These are phyloP conservation scores for Dendrophyllia cribrosa DNA, from an alignment of 64 coral and sea anemone genomes.

Conservation along the genomic window DNA sequence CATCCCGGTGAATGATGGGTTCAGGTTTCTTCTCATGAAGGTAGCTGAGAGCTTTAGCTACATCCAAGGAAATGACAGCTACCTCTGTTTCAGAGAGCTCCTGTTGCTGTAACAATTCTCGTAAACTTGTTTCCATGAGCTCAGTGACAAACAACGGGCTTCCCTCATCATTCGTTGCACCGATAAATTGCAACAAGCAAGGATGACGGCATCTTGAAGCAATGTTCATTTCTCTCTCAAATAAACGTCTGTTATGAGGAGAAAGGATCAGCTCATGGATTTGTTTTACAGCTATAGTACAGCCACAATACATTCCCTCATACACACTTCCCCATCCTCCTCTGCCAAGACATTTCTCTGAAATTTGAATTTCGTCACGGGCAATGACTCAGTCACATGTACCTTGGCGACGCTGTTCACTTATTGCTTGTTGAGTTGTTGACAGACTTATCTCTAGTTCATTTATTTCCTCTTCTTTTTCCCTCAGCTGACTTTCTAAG, in stretches of 20 bases:
- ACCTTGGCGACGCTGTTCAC: background rate
- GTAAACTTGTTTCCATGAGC: slow-evolving; percentile 38
- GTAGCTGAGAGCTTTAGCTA: slow-evolving; percentile 17
- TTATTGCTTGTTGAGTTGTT: background rate
- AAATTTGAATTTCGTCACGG: slow-evolving; percentile 45
- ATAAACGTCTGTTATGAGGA: slow-evolving; percentile 28
- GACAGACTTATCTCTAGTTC: slow-evolving; percentile 13
- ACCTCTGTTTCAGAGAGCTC: background rate
- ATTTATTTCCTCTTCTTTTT: background rate
- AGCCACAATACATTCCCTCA: slow-evolving; percentile 45
- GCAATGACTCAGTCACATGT: slow-evolving; percentile 8
- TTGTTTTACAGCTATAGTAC: slow-evolving; percentile 69
- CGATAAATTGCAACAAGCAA: slow-evolving; percentile 70
- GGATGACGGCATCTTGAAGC: slow-evolving; percentile 78
- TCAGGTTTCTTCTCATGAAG: slow-evolving; percentile 10
- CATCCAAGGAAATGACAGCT: slow-evolving; percentile 22
- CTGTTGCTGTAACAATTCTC: background rate
- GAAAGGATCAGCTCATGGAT: slow-evolving; percentile 66
- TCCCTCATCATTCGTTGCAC: slow-evolving; percentile 13
- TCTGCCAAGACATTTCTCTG: slow-evolving; percentile 28
- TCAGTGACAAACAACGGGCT: slow-evolving; percentile 67
- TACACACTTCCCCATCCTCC: slow-evolving; percentile 44
- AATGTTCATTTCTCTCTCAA: slow-evolving; percentile 77
- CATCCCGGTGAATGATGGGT: slow-evolving; percentile 55
- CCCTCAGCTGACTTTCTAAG: background rate